These are phyloP conservation scores for Zalophus californianus DNA, from an alignment of 2,797 vertebrate genomes.

Conservation along the genomic window DNA sequence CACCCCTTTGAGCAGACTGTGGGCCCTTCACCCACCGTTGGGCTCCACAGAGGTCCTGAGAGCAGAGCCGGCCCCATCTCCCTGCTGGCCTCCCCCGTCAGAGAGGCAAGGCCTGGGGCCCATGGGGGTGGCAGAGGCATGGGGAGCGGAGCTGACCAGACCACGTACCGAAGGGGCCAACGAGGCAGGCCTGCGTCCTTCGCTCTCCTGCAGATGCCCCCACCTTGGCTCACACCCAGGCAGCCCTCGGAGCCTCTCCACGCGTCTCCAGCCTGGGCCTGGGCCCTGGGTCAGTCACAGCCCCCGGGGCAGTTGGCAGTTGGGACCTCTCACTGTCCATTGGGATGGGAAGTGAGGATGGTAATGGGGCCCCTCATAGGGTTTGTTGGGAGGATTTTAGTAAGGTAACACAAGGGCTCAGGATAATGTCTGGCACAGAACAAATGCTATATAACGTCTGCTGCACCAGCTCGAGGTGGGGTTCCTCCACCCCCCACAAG, in stretches of 20 bases:
- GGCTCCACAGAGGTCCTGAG: not conserved
- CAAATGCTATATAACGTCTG: rapidly evolving
- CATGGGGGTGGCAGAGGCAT: not conserved
- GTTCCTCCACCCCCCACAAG: rapidly evolving
- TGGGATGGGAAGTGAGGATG: not conserved
- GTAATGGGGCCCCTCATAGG: not conserved
- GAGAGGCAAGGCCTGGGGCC: not conserved
- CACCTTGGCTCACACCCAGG: rapidly evolving
- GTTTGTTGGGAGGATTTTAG: not conserved
- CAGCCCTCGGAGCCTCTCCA: too few species aligned
- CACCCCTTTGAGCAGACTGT: not conserved
- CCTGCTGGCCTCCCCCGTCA: not conserved
- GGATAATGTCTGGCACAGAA: not conserved
- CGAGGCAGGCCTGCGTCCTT: not conserved
- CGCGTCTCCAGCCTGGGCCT: not conserved
- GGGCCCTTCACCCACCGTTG: not conserved
- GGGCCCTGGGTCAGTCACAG: not conserved
- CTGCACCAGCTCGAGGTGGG: not conserved
- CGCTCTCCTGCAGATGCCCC: not conserved
- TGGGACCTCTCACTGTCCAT: not conserved
- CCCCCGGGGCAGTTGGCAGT: not conserved
- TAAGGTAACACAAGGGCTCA: not conserved
- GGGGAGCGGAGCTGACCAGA: not conserved
- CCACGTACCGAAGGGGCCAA: not conserved
- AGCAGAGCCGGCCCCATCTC: not conserved